Evolutionary conservation across 2,113 vertebrate genomes (phyloP).

Genomic region (Saguinus midas): DNA sequence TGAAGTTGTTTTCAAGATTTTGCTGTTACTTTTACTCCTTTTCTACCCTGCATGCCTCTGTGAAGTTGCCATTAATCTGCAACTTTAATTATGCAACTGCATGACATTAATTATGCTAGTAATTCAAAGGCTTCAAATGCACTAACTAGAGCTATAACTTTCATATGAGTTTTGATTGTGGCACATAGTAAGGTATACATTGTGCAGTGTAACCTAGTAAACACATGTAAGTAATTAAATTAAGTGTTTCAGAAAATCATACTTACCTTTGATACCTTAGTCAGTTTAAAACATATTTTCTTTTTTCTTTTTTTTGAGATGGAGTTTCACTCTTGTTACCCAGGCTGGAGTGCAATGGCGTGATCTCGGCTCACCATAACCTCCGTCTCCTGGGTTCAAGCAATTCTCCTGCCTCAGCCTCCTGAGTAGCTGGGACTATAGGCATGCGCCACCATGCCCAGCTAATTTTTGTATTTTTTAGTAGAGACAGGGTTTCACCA

Average conservation of each 20-base stretch:
- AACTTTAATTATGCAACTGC: no score
- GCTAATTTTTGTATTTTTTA: no score
- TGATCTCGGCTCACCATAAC: no score
- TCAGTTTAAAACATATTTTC: not conserved
- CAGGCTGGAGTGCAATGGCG: no score
- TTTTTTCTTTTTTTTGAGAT: not conserved
- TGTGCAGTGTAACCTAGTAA: not conserved
- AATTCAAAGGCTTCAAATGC: not conserved
- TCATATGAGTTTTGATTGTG: not conserved
- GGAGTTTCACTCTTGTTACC: no score
- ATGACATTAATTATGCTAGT: not conserved
- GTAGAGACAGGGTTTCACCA: no score
- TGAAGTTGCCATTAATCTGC: not conserved
- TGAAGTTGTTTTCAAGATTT: constrained; percentile 15
- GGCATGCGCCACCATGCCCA: no score
- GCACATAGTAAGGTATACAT: not conserved
- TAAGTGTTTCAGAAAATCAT: not conserved
- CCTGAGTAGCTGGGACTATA: no score
- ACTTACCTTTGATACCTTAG: not conserved
- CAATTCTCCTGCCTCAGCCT: no score
- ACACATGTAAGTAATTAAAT: not conserved
- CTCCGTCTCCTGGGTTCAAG: no score
- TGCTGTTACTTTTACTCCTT: not conserved
- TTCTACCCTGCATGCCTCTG: not conserved
- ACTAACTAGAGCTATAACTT: not conserved